Percentiles rank a stretch among this genome's conserved stretches.
phyloP scores from a whole-genome alignment of 1,140 invertebrate species.

The Eurosta solidaginis region DNA sequence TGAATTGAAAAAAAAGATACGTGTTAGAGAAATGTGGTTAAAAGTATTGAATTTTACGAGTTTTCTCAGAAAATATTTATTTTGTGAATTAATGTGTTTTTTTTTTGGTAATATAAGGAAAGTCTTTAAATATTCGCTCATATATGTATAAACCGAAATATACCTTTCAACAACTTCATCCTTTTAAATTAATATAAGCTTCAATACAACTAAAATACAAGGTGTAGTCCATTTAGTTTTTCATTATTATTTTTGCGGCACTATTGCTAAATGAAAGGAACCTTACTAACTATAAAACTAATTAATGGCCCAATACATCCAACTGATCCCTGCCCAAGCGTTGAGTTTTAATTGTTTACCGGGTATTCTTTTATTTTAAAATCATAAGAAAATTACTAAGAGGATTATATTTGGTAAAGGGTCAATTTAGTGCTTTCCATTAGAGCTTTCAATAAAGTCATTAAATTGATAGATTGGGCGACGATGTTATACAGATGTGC shows the following conservation, averaged over 20 bases:
- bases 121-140: too few species aligned
- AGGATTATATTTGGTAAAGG: background rate
- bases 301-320: background rate
- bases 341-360: background rate
- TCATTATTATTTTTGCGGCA: background rate
- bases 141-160: too few species aligned
- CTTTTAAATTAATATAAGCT: too few species aligned
- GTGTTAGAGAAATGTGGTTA: too few species aligned
- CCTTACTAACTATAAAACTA: background rate
- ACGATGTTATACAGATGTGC: background rate
- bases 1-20: too few species aligned
- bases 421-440: conserved; percentile 2
- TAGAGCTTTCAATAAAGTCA: conserved; percentile 19
- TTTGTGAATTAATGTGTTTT: too few species aligned
- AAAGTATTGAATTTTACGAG: too few species aligned
- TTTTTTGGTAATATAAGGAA: too few species aligned
- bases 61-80: too few species aligned
- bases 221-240: background rate
- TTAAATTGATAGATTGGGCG: conserved; percentile 7
- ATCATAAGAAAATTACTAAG: background rate
- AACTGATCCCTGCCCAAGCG: background rate
- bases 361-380: background rate
- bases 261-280: background rate
- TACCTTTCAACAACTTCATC: too few species aligned
- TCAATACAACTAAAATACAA: background rate